These are phyloP conservation scores for Anodontia alba DNA, from an alignment of 2,888 invertebrate genomes.

Conservation along the genomic window DNA sequence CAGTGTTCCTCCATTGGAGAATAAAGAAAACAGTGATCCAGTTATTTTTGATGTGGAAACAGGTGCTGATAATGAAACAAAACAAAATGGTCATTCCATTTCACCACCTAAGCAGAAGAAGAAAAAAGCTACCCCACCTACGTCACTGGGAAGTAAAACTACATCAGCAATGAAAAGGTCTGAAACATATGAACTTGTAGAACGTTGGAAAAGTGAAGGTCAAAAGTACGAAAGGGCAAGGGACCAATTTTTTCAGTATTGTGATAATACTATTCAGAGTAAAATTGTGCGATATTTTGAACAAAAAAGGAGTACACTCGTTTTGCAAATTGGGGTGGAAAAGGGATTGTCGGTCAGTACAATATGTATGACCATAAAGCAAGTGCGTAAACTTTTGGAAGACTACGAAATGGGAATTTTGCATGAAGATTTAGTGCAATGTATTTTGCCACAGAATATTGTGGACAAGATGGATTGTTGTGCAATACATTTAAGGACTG, in stretches of 20 bases:
- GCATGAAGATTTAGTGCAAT: constrained; percentile 69
- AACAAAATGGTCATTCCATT: constrained; percentile 20
- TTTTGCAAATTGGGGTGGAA: constrained; percentile 75
- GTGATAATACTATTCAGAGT: constrained; percentile 70
- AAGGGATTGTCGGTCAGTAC: constrained; percentile 76
- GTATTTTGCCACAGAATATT: constrained; percentile 68
- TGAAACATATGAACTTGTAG: constrained; percentile 59
- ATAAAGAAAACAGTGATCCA: constrained; percentile 61
- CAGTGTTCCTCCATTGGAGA: constrained; percentile 16
- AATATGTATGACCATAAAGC: constrained; percentile 79
- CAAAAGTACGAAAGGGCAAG: constrained; percentile 48
- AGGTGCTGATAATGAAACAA: constrained; percentile 25
- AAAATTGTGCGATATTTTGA: constrained; percentile 82
- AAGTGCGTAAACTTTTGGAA: constrained; percentile 72
- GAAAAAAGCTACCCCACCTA: constrained; percentile 46
- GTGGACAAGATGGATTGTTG: constrained; percentile 70
- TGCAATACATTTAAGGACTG: constrained; percentile 74
- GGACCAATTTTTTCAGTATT: constrained; percentile 56
- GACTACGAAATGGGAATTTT: constrained; percentile 75
- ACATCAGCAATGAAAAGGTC: constrained; percentile 53
- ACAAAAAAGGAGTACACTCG: constrained; percentile 81
- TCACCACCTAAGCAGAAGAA: neutral
- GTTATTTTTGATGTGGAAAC: constrained; percentile 43
- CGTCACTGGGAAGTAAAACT: constrained; percentile 37
- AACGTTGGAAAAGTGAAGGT: constrained; percentile 63